A percentile compares a stretch with the other conserved stretches of the same genome.
Evolutionary conservation across 2,797 vertebrate species (phyloP).

Genomic region (Xenentodon cancila): DNA sequence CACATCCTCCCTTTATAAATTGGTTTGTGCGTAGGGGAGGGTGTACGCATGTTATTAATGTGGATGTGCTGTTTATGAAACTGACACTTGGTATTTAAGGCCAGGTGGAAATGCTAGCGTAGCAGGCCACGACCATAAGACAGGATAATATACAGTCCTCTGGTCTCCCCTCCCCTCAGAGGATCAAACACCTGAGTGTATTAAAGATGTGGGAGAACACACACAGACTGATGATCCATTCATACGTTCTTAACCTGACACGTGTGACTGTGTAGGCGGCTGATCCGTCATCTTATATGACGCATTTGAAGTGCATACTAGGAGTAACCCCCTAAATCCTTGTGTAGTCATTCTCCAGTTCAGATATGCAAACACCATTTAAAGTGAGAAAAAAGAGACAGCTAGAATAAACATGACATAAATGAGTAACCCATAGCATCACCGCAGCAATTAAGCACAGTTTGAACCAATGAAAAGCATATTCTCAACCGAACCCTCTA

Average conservation of each 20-base stretch:
- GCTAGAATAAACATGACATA: conserved; percentile 63
- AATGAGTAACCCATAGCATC: conserved; percentile 68
- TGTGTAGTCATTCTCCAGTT: conserved; percentile 9
- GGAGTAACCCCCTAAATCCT: conserved; percentile 28
- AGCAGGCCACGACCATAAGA: conserved; percentile 53
- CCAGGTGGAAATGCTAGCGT: conserved; percentile 60
- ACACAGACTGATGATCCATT: conserved; percentile 58
- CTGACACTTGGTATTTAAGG: conserved; percentile 38
- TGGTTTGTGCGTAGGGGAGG: too few species aligned
- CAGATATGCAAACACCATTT: conserved; percentile 18
- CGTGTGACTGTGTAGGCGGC: conserved; percentile 31
- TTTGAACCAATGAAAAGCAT: conserved; percentile 67
- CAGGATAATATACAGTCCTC: conserved; percentile 63
- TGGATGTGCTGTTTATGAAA: too few species aligned
- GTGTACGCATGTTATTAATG: too few species aligned
- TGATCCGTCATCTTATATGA: conserved; percentile 48
- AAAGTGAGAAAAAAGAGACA: conserved; percentile 30
- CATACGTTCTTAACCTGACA: conserved; percentile 49
- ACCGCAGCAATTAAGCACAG: conserved; percentile 68
- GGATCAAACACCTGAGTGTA: conserved; percentile 83
- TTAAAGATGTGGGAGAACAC: conserved; percentile 57
- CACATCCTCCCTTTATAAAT: too few species aligned
- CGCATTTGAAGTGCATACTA: conserved; percentile 29
- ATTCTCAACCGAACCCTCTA: conserved; percentile 52
- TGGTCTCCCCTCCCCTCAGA: conserved; percentile 19